Evolutionary conservation across 2,797 vertebrate genomes (phyloP), one percentile per base, ranked within the genome.

Genomic region (Cossypha caffra): DNA sequence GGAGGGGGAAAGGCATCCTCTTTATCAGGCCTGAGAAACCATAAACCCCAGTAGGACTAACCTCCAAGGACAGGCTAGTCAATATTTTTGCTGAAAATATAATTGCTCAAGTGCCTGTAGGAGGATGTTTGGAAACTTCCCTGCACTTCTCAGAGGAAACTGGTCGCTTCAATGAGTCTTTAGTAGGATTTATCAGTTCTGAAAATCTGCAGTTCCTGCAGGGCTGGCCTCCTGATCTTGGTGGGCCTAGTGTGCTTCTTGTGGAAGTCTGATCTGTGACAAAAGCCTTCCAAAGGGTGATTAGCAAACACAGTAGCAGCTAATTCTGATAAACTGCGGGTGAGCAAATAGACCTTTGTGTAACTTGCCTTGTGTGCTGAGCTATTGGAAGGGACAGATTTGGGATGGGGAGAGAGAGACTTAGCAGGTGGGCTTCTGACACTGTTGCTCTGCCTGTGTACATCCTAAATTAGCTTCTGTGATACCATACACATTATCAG

Each of bases 291-390:
- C 48, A 82, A 79, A 87, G n/a, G 10, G n/a, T 73, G 81, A 54
- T 63, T 63, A 71, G 59, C 51, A 94, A 91, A 66, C 26, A 28
- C 3, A 6, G 88, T n/a, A 82, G 57, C 63, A 45, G 40, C 35
- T 91, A 72, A 81, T 81, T 92, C 54, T 78, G 85, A 35, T 62
- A 84, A 81, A 66, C 68, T 42, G 47, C 10, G 35, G 66, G 72
- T 84, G 69, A 88, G 54, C 58, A 90, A 92, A 92, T 8, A 88
- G 62, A 48, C 31, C 50, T 92, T 66, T 94, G 58, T 84, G 82
- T 88, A 81, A 81, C 35, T 80, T 69, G 38, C 50, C 61, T 80
- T 72, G 35, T 63, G 75, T 62, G 54, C 79, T 54, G 35, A 88
- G 76, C 69, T 45, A 13, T 33, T 24, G 25, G 42, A 75, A 48